Conservation (phyloP, 2,113 vertebrate species). For the Dromaius novaehollandiae region DNA sequence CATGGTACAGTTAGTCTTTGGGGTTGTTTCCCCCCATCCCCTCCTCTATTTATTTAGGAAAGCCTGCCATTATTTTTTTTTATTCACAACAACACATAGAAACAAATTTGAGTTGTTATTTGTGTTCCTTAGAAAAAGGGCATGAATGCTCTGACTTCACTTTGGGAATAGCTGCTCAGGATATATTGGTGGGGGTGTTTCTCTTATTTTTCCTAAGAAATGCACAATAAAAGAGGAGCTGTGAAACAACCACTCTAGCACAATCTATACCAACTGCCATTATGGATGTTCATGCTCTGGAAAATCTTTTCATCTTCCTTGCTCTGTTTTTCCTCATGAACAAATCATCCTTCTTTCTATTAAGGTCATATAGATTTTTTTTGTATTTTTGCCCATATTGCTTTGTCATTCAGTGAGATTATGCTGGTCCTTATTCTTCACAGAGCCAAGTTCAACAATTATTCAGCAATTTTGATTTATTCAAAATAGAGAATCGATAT, state of each 20-base stretch:
- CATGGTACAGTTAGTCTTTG: not conserved
- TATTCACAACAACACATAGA: not conserved
- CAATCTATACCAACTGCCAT: not conserved
- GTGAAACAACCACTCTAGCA: not conserved
- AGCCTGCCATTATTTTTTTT: not conserved
- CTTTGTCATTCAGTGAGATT: not conserved
- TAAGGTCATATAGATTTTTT: not conserved
- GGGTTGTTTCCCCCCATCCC: too few relatives aligned
- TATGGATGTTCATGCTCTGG: not conserved
- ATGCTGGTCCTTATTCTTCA: not conserved
- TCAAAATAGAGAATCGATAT: not conserved
- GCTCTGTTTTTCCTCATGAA: not conserved
- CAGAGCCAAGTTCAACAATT: not conserved
- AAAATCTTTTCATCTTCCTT: not conserved
- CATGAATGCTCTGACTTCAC: not conserved
- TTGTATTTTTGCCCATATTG: not conserved
- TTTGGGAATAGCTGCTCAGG: not conserved
- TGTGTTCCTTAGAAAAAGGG: not conserved
- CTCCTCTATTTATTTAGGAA: not conserved
- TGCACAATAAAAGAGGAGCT: rapidly evolving
- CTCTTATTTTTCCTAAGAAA: not conserved
- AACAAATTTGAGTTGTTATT: not conserved
- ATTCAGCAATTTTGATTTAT: not conserved
- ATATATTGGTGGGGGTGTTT: rapidly evolving
- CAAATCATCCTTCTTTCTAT: not conserved